These are phyloP conservation scores for Phenganax stokvisi DNA, from an alignment of 92 coral and sea anemone genomes.

Conservation along the genomic window DNA sequence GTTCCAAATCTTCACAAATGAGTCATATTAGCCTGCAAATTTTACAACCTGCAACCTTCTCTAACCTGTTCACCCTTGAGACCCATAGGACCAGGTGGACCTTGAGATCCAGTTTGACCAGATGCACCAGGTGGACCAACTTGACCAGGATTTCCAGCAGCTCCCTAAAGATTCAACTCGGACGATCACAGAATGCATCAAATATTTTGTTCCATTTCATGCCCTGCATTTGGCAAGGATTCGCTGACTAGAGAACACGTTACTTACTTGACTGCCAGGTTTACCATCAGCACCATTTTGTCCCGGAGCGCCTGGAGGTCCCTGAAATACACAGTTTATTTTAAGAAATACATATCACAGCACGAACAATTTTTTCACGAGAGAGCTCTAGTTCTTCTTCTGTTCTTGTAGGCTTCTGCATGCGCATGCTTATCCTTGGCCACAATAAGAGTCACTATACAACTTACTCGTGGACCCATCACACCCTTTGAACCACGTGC, in stretches of 20 bases:
- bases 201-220: not conserved
- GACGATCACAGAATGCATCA: too few relatives aligned
- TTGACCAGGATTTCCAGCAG: conserved; percentile 26
- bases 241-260: not conserved
- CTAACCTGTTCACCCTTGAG: conserved; percentile 17
- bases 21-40: not conserved
- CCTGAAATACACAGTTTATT: not conserved
- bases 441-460: not conserved
- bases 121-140: conserved; percentile 16
- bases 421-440: too few relatives aligned
- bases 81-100: conserved; percentile 22
- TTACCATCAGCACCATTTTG: conserved; percentile 27
- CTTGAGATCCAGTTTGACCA: conserved; percentile 13
- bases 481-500: conserved; percentile 12
- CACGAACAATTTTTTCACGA: not conserved
- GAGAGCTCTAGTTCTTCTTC: too few relatives aligned
- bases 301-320: conserved; percentile 27
- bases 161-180: not conserved
- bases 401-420: too few relatives aligned
- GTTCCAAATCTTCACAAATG: not conserved
- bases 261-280: conserved; percentile 27
- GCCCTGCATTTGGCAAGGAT: not conserved
- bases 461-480: conserved; percentile 3
- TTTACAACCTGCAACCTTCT: not conserved
- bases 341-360: not conserved